Evolutionary conservation across 2,797 vertebrate species (phyloP).

Genomic region (Clarias fuscus): DNA sequence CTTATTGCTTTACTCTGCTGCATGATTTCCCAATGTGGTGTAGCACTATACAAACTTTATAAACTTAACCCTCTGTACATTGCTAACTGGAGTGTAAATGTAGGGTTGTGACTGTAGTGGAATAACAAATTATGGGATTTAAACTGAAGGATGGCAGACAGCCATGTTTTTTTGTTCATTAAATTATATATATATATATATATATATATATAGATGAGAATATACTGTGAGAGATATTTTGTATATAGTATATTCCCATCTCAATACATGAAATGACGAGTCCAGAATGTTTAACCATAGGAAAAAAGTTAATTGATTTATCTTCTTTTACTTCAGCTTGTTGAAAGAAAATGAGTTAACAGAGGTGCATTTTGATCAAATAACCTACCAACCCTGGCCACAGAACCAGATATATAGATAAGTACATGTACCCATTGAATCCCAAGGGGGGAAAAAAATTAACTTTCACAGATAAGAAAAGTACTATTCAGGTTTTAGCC

Average conservation of each 20-base stretch:
- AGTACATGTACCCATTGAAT: background rate
- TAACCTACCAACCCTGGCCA: background rate
- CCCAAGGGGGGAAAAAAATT: background rate
- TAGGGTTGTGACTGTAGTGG: background rate
- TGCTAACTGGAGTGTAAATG: background rate
- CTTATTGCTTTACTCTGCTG: background rate
- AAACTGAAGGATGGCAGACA: background rate
- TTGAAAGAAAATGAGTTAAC: background rate
- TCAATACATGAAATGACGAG: background rate
- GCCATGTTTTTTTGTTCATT: background rate
- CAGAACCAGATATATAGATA: background rate
- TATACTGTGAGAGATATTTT: background rate
- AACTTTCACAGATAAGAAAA: background rate
- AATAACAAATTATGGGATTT: background rate
- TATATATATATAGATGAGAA: background rate
- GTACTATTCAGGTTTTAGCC: background rate
- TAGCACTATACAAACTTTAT: background rate
- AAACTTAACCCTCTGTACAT: background rate
- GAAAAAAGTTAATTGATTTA: background rate
- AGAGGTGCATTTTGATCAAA: background rate
- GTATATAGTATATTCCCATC: background rate
- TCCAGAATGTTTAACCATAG: background rate
- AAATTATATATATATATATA: too few relatives aligned
- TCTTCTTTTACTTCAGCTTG: background rate
- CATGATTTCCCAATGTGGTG: background rate